These are phyloP conservation scores for Caenorhabditis afra DNA, from an alignment of 2,888 invertebrate species.

Conservation along the genomic window DNA sequence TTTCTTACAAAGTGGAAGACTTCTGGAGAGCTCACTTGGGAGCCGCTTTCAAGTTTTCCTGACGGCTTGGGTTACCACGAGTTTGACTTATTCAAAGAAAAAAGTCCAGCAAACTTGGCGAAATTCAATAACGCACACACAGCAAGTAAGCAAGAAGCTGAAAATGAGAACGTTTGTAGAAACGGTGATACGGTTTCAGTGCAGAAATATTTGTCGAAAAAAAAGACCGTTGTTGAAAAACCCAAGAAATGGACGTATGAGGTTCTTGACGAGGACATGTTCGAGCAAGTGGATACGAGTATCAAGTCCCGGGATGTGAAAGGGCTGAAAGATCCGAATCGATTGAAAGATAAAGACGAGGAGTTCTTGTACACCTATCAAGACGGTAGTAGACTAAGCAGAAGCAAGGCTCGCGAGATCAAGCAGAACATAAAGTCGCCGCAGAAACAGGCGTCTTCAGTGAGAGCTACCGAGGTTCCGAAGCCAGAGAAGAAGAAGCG, in stretches of 20 bases:
- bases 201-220: neutral
- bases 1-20: too few relatives aligned
- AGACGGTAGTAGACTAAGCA: too few relatives aligned
- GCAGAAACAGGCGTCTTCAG: neutral
- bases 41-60: constrained; percentile 22
- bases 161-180: too few relatives aligned
- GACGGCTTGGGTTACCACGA: neutral
- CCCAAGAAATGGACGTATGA: constrained; percentile 6
- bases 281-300: constrained; percentile 16
- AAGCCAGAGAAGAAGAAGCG: constrained; percentile 14
- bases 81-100: constrained; percentile 2
- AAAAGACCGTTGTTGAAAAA: neutral
- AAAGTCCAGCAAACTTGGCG: neutral
- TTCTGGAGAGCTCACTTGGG: constrained; percentile 17
- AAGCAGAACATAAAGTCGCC: neutral
- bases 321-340: constrained; percentile 29
- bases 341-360: constrained; percentile 22
- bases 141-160: neutral
- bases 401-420: too few relatives aligned
- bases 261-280: neutral
- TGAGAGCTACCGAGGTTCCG: too few relatives aligned
- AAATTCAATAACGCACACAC: neutral
- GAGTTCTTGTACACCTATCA: neutral
- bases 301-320: constrained; percentile 9
- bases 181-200: too few relatives aligned